Evolutionary conservation across 2,797 vertebrate species (phyloP), one percentile per base, ranked within the genome.

Genomic region (Oceanodroma leucorhoa): DNA sequence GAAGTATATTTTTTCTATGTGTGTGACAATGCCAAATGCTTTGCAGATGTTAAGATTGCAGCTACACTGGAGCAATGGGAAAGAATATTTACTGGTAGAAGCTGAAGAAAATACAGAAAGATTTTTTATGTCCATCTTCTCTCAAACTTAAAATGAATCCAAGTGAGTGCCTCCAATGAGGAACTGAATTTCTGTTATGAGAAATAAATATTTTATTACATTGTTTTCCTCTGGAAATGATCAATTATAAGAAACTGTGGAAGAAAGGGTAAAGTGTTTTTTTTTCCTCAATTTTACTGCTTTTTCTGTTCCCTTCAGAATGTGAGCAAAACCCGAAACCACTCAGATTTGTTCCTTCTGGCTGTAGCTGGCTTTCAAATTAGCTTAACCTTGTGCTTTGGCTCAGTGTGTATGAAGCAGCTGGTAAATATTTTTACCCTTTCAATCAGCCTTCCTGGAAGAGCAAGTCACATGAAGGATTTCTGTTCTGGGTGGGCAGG

Each of bases 241-340:
- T 93, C 40, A 90, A 41, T 93, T 95, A 73, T 16, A 95, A 67
- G 65, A 95, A 95, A 95, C 58, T 66, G 65, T 90, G 20, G 41
- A 69, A 81, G 14, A 72, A 4, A 30, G 1, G 2, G 45, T 45
- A 51, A 86, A 72, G 8, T 3, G 2, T 4, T 43, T 57, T 66
- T 6, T 32, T 78, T 84, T 75, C n/a, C 43, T 57, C 12, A 48
- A 1, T 34, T 71, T 55, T 60, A 12, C 4, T 78, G 32, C 5
- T 60, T 34, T 67, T 75, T 71, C 27, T 51, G 3, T 22, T 89
- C 11, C 6, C 10, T 55, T 73, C 17, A 60, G 21, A 88, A 78
- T 22, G 7, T 22, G 21, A 65, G 64, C 5, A 76, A 96, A 87
- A 64, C 46, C 40, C 23, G 10, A 70, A 84, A 14, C 24, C 32